Percentiles rank a stretch among this genome's conserved stretches.
phyloP scores from a whole-genome alignment of 2,113 vertebrate genomes.

The Varanus komodoensis region DNA sequence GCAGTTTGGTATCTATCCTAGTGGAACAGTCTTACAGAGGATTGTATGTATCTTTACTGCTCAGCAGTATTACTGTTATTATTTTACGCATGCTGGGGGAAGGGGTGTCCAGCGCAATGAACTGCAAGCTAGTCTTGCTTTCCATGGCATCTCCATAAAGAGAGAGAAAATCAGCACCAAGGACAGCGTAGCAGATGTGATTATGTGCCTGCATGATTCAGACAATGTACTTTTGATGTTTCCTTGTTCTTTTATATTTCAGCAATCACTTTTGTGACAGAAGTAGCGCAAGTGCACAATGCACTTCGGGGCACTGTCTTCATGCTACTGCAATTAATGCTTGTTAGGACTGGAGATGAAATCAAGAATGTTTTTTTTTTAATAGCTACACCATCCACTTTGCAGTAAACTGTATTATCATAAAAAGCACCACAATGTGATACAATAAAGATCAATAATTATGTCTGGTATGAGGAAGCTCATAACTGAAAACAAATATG shows the following conservation, averaged over 20 bases:
- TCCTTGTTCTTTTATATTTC: background rate
- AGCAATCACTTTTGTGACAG: background rate
- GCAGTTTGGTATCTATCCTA: background rate
- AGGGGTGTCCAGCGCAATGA: background rate
- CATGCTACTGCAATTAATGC: slow-evolving; percentile 2
- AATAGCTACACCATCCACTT: background rate
- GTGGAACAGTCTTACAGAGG: background rate
- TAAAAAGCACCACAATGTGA: background rate
- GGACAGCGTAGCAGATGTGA: background rate
- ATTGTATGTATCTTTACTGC: background rate
- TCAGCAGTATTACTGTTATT: background rate
- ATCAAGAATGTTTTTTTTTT: background rate
- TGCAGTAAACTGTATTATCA: background rate
- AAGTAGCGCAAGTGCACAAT: background rate
- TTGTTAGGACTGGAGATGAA: background rate
- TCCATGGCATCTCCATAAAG: background rate
- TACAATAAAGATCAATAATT: background rate
- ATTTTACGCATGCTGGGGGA: background rate
- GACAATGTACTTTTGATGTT: background rate
- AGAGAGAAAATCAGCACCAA: background rate
- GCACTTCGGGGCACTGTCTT: background rate
- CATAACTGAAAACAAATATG: background rate
- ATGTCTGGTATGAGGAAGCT: background rate
- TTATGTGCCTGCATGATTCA: background rate
- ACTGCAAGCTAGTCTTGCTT: background rate